Evolutionary conservation across 2,797 vertebrate genomes (phyloP).

Genomic region (Fratercula arctica): DNA sequence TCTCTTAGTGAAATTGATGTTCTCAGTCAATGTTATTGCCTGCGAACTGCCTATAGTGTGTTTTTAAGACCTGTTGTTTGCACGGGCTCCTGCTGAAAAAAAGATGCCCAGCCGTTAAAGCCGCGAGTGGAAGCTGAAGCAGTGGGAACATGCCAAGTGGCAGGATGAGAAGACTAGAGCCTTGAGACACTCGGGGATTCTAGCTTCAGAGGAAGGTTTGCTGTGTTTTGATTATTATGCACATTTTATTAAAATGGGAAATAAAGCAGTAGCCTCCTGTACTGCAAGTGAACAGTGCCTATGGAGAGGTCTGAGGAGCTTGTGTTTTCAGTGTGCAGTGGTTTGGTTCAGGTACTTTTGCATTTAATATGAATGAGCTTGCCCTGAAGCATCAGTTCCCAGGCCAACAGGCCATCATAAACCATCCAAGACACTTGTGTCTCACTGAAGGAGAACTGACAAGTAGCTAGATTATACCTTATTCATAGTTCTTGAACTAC

Average conservation of each 20-base stretch:
- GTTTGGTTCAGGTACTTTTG: neutral
- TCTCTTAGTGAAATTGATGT: neutral
- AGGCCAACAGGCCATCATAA: neutral
- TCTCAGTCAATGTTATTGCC: neutral
- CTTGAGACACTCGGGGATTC: neutral
- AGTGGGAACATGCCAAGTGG: neutral
- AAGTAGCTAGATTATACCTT: neutral
- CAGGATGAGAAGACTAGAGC: neutral
- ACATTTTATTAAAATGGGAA: neutral
- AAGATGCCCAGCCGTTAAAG: neutral
- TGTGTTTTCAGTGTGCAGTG: neutral
- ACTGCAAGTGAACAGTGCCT: neutral
- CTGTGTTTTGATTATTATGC: neutral
- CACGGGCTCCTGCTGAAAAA: neutral
- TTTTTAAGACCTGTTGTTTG: neutral
- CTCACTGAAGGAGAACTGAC: neutral
- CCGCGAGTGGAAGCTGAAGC: neutral
- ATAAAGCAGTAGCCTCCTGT: neutral
- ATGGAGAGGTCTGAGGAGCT: neutral
- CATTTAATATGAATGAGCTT: neutral
- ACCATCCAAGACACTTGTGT: neutral
- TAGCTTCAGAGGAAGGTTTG: neutral
- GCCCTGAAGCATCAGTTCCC: neutral
- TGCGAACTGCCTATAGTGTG: neutral
- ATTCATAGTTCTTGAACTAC: neutral